Base-by-base conservation (phyloP, 2,113 vertebrate species). In the Opisthocomus hoazin region DNA sequence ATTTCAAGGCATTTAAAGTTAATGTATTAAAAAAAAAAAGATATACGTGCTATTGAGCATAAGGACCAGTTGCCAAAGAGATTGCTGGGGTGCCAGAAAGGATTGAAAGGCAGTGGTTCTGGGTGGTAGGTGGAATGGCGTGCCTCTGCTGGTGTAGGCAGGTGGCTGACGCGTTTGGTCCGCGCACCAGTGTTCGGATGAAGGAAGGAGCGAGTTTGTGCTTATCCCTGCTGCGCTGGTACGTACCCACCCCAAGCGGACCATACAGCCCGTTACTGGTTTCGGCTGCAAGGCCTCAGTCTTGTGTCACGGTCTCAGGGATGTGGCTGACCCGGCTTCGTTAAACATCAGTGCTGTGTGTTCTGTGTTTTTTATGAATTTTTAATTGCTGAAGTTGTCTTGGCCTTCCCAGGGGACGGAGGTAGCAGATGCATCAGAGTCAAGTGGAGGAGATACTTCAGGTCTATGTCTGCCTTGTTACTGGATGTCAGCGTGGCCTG, bases 401-500 rank as follows among this genome's bases (percentile, higher is more conserved):
- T 95, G 90, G 79, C 92, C 71, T 96, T 91, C 79, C 83, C 60
- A 80, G 85, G 73, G 73, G 51, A 78, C 21, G 19, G 75, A 86
- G 79, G 71, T 69, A 91, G 53, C 96, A 95, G 85, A 95, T 90
- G 50, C 82, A 77, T 48, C 82, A 93, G 81, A 90, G 69, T 58
- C 88, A 88, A 83, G 79, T 83, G 71, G 54, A 91, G 71, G 88
- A 93, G 75, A 79, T 81, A 41, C 84, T 80, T 76, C 91, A 93
- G 82, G 81, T 82, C 65, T 85, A 6, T 93, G 68, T 84, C n/a
- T 78, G 65, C 85, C 39, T 58, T 87, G 73, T 94, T 87, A 53
- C 60, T 64, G 81, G 84, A 87, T 96, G 84, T 84, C 89, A 94
- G 87, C 81, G 21, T 96, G 94, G 74, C 87, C 87, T 91, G 60